phyloP scores from a whole-genome alignment of 2,888 invertebrate genomes.

The Andricus curvator region DNA sequence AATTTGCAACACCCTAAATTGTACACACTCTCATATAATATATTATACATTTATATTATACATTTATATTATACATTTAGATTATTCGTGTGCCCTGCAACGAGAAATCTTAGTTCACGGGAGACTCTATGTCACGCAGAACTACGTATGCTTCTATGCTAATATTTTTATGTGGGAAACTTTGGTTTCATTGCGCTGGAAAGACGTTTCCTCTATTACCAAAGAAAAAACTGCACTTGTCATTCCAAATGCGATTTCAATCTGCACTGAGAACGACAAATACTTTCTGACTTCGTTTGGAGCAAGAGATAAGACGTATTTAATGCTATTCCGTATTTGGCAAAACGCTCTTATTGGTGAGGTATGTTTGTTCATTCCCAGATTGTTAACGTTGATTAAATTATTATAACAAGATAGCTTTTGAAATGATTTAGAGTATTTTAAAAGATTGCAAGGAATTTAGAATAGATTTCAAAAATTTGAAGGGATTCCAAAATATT shows the following conservation, averaged over 20 bases:
- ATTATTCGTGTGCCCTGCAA: constrained; percentile 98
- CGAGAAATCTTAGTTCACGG: constrained; percentile 98
- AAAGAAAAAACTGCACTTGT: constrained; percentile 96
- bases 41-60: too few relatives aligned
- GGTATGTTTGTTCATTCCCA: constrained; percentile 63
- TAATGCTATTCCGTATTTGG: constrained; percentile 97
- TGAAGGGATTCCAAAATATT: too few relatives aligned
- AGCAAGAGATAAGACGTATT: constrained; percentile 95
- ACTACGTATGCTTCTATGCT: constrained; percentile 97
- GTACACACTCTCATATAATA: too few relatives aligned
- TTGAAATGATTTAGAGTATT: too few relatives aligned
- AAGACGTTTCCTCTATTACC: constrained; percentile 94
- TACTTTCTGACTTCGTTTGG: constrained; percentile 97
- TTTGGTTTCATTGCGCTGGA: constrained; percentile 89
- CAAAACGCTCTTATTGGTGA: constrained; percentile 96
- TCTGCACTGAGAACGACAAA: constrained; percentile 90
- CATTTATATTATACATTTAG: constrained; percentile 79
- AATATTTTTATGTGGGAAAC: constrained; percentile 99
- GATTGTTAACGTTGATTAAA: neutral
- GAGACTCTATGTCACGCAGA: constrained; percentile 95
- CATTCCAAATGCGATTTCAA: constrained; percentile 97
- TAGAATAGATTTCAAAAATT: too few relatives aligned
- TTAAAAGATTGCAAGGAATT: too few relatives aligned
- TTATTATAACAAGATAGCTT: neutral
- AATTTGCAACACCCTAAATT: too few relatives aligned